These are phyloP conservation scores for Phortica okadai DNA, from an alignment of 2,888 invertebrate genomes.

Conservation along the genomic window DNA sequence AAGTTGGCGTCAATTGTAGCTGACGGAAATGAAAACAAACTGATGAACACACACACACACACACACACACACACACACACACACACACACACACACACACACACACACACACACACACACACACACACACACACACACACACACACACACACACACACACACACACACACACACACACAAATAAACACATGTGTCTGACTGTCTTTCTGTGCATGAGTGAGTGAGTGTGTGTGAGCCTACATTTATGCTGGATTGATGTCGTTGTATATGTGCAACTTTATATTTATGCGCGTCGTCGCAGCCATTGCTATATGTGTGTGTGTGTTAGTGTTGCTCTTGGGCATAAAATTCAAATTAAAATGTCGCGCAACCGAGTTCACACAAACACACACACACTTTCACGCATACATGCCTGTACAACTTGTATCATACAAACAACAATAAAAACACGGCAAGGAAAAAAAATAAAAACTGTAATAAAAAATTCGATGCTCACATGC, in stretches of 20 bases:
- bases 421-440: slow-evolving; percentile 46
- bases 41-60: slow-evolving; percentile 43
- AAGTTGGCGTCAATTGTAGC: slow-evolving; percentile 62
- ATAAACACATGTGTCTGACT: background rate
- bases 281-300: slow-evolving; percentile 49
- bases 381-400: slow-evolving; percentile 21
- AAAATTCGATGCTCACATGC: background rate
- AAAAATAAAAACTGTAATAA: slow-evolving; percentile 19
- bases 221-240: slow-evolving; percentile 24
- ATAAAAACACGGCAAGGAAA: slow-evolving; percentile 38
- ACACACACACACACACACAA: slow-evolving; percentile 16
- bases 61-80: too few relatives aligned
- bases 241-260: slow-evolving; percentile 11
- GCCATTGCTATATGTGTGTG: slow-evolving; percentile 26
- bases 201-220: background rate
- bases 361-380: slow-evolving; percentile 52
- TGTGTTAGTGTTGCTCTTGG: slow-evolving; percentile 55
- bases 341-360: slow-evolving; percentile 71
- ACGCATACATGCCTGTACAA: slow-evolving; percentile 48
- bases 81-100: slow-evolving; percentile 13
- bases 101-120: slow-evolving; percentile 10
- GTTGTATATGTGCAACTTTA: slow-evolving; percentile 53
- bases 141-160: slow-evolving; percentile 23
- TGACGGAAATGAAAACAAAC: slow-evolving; percentile 71
- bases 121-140: slow-evolving; percentile 28